Evolutionary conservation across 2,113 vertebrate species (phyloP), one percentile per base, ranked within the genome.

Genomic region (Notechis scutatus): DNA sequence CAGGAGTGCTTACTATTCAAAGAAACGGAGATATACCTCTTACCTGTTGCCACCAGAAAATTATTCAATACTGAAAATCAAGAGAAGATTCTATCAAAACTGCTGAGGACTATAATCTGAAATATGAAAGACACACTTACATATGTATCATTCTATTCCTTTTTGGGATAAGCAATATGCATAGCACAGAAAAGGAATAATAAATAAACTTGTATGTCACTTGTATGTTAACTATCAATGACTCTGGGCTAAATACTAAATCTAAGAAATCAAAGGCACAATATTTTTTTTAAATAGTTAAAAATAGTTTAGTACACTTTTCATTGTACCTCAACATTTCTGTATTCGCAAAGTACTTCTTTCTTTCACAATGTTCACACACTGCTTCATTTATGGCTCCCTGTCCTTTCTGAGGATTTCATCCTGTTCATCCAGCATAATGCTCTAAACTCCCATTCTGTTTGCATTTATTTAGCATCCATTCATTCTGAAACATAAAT

Each of bases 11-110:
- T 93, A 54, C 52, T 45, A 81, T 29, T 91, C 52, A 74, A 52
- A 56, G 29, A 55, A 81, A 57, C 29, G n/a, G 5, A 74, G 64
- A 74, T 21, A 74, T 26, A 91, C 54, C 87, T 85, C 57, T 74
- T 92, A 39, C 92, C 90, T 88, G 42, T 88, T 81, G 54, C 90
- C 26, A 39, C 57, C 86, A 93, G 86, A 93, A 52, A 89, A 69
- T 59, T 47, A 29, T 45, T 69, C 59, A 88, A 29, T 88, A 20
- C 42, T 50, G 69, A 29, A 85, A 29, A 55, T 42, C 59, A 34
- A 20, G 24, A 15, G 57, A 69, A 81, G 86, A 34, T 88, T 69
- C 26, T 74, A 45, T 5, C 50, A 85, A 52, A 52, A 6, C 3
- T 26, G 61, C 81, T 29, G 69, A 56, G 1, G 34, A 24, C 23